Percentiles rank a stretch among this genome's conserved stretches.
Conservation (phyloP, 2,888 invertebrate species). For the Drosophila diplacantha region DNA sequence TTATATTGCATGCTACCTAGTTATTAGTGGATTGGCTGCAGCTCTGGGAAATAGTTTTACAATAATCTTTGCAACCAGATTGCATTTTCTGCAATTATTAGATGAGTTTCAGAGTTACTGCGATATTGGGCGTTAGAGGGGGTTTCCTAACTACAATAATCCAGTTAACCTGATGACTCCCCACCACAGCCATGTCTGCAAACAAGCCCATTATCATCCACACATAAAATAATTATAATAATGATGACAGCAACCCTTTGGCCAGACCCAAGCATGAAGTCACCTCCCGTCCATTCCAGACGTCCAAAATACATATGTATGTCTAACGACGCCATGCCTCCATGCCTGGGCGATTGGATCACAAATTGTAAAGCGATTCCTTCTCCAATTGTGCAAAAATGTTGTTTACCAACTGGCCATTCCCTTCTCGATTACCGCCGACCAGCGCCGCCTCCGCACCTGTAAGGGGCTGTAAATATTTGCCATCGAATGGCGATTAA, state of each 20-base stretch:
- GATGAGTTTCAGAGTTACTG: background rate
- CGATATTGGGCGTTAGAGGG: background rate
- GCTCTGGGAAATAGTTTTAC: background rate
- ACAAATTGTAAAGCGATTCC: conserved; percentile 25
- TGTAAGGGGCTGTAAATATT: conserved; percentile 16
- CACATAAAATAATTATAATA: conserved; percentile 29
- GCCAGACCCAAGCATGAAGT: conserved; percentile 24
- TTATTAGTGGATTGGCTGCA: background rate
- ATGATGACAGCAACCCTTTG: conserved; percentile 29
- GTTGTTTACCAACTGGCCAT: conserved; percentile 23
- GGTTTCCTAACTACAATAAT: background rate
- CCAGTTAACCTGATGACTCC: background rate
- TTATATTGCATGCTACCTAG: conserved; percentile 6
- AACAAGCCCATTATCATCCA: conserved; percentile 8
- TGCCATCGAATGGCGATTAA: conserved; percentile 27
- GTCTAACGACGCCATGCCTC: conserved; percentile 24
- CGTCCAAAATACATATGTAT: conserved; percentile 1
- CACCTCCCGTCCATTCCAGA: conserved; percentile 15
- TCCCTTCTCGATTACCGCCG: conserved; percentile 9
- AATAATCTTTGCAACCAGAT: conserved; percentile 4
- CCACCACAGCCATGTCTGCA: conserved; percentile 14
- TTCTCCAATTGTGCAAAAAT: conserved; percentile 22
- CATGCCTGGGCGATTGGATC: conserved; percentile 29
- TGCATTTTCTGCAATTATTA: conserved; percentile 1
- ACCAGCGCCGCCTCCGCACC: background rate